These are phyloP conservation scores for Alca torda DNA, from an alignment of 2,797 vertebrate genomes.

Conservation along the genomic window DNA sequence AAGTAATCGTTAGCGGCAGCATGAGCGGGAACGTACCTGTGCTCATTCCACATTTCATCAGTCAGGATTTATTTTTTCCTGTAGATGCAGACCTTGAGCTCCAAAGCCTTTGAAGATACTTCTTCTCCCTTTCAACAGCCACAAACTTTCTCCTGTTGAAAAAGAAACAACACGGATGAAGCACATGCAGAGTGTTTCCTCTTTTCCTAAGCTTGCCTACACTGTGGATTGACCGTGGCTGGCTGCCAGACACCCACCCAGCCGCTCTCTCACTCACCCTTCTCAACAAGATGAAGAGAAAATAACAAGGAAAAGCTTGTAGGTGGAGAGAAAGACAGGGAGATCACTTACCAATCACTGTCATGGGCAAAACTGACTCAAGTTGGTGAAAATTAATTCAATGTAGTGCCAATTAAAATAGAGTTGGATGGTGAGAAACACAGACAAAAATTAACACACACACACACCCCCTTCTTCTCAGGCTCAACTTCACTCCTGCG, in stretches of 20 bases:
- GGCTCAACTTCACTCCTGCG: not conserved
- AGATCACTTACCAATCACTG: not conserved
- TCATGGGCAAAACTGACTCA: not conserved
- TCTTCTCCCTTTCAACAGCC: not conserved
- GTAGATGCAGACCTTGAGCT: not conserved
- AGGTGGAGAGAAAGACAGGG: not conserved
- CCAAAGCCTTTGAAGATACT: not conserved
- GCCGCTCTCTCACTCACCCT: not conserved
- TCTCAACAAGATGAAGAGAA: not conserved
- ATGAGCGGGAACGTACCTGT: not conserved
- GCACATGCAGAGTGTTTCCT: not conserved
- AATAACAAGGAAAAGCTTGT: not conserved
- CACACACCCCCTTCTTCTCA: not conserved
- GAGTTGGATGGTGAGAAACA: not conserved
- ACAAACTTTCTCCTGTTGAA: not conserved
- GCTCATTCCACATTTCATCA: not conserved
- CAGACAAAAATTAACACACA: not conserved
- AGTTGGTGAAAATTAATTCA: not conserved
- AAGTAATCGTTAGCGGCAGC: not conserved
- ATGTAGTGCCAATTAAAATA: not conserved
- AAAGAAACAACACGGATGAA: not conserved
- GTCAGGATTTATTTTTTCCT: not conserved
- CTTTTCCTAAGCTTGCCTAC: not conserved
- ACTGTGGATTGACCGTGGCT: too few relatives aligned
- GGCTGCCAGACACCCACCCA: not conserved